A percentile compares a stretch with the other conserved stretches of the same genome.
Evolutionary conservation across 2,888 invertebrate genomes (phyloP).

Genomic region (Digitonthophagus gazella): DNA sequence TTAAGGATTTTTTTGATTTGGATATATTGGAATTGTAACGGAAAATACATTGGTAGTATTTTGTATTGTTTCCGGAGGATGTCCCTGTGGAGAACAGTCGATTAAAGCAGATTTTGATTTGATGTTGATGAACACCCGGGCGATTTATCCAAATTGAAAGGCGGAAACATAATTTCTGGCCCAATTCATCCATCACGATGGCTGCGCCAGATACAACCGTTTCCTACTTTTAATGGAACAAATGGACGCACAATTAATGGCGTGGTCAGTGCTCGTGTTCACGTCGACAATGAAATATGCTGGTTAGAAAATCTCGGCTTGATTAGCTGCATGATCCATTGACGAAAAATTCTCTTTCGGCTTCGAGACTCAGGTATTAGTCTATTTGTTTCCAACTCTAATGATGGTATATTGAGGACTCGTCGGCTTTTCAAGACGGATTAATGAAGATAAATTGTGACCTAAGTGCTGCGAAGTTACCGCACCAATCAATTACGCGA

Average conservation of each 20-base stretch:
- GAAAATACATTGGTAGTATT: no score
- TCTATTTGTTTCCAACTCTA: not conserved
- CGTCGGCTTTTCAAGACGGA: not conserved
- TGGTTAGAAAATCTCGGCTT: not conserved
- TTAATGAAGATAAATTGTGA: not conserved
- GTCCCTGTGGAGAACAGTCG: not conserved
- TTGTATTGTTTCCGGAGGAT: not conserved
- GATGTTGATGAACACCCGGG: not conserved
- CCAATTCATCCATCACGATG: not conserved
- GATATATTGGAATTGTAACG: no score
- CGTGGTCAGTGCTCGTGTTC: not conserved
- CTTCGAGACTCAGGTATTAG: not conserved
- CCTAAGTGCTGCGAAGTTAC: constrained; percentile 7
- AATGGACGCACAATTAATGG: not conserved
- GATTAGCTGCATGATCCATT: not conserved
- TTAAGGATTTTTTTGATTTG: no score
- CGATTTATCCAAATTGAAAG: not conserved
- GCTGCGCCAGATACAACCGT: not conserved
- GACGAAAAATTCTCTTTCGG: not conserved
- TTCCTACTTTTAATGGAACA: not conserved
- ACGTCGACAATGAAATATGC: not conserved
- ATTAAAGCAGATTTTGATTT: not conserved
- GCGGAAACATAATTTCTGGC: not conserved
- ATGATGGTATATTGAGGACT: not conserved
- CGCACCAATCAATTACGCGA: constrained; percentile 2